These are phyloP conservation scores for Eupristina koningsbergeri DNA, from an alignment of 1,140 invertebrate genomes.

Conservation along the genomic window DNA sequence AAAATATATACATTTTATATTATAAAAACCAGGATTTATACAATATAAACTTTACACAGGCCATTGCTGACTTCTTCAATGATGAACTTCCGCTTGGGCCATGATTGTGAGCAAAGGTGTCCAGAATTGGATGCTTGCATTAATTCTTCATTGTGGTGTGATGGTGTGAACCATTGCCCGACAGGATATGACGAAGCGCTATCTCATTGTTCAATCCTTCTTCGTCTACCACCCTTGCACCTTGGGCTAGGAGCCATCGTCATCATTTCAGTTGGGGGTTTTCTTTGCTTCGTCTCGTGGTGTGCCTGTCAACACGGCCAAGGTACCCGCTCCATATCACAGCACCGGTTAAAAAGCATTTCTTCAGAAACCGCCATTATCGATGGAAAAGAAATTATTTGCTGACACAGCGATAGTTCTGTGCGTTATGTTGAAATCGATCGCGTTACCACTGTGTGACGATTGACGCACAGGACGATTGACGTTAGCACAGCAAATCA, in stretches of 20 bases:
- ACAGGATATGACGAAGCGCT: slow-evolving; percentile 90
- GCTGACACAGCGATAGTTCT: slow-evolving; percentile 94
- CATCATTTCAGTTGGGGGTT: slow-evolving; percentile 63
- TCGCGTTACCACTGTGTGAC: slow-evolving; percentile 90
- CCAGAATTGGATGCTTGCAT: slow-evolving; percentile 91
- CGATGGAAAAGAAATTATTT: slow-evolving; percentile 89
- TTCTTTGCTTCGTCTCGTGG: slow-evolving; percentile 72
- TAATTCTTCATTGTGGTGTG: slow-evolving; percentile 90
- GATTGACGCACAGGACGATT: too few species aligned
- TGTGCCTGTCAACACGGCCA: slow-evolving; percentile 78
- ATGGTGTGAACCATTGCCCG: slow-evolving; percentile 88
- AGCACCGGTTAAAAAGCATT: slow-evolving; percentile 83
- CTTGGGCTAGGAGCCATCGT: slow-evolving; percentile 75
- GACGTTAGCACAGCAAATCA: not conserved
- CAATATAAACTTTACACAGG: slow-evolving; percentile 58
- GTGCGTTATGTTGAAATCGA: slow-evolving; percentile 92
- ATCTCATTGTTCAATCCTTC: slow-evolving; percentile 82
- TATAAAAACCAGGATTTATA: too few species aligned
- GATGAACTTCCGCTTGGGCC: slow-evolving; percentile 76
- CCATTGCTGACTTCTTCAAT: slow-evolving; percentile 67
- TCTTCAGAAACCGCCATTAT: slow-evolving; percentile 85
- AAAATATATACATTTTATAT: too few species aligned
- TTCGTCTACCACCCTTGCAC: slow-evolving; percentile 83
- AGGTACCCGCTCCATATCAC: slow-evolving; percentile 77
- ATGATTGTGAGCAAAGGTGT: slow-evolving; percentile 86